Base-by-base conservation (phyloP, 2,888 invertebrate species). In the Cylindroiulus punctatus region DNA sequence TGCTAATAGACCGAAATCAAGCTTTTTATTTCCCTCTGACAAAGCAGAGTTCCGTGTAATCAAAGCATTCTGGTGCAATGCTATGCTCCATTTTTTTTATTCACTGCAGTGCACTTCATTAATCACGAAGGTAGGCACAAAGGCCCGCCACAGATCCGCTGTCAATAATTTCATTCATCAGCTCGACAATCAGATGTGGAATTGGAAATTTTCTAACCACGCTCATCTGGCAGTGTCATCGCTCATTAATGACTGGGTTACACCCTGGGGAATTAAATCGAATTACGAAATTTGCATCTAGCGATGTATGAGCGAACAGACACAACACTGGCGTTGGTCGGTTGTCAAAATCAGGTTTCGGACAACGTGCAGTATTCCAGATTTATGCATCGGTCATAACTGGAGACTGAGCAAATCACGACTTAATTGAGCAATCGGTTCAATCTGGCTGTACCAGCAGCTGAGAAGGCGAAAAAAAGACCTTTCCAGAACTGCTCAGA, bases 1-100 rank as follows among this genome's bases (percentile, higher is more conserved):
- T 76, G 76, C 76, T 76, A 76, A 76, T 76, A 76, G 76, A 76
- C 30, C 14, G 76, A 76, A 76, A 76, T 76, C 76, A 76, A 30
- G 76, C 76, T 76, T 76, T 76, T 76, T 76, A 76, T 76, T 76
- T 76, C 30, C 30, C 76, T 76, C 30, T 30, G 76, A 76, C 76
- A 76, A 76, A 76, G 7, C 12, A 12, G 30, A 76, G 76, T 76
- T 76, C 76, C 76, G 76, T 76, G 76, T 76, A 76, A 76, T 76
- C 76, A 76, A 76, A 76, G 76, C 76, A 76, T 76, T 76, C 30
- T 12, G 17, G 30, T 26, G 65, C 76, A 76, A 52, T 14, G 76
- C 65, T 8, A 47, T 19, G 47, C 47, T 47, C 47, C 4, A 52
- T 52, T 52, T 52, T 52, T 52, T 8, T 76, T 3, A 26, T 30